Percentiles rank a stretch among this genome's conserved stretches.
phyloP scores from a whole-genome alignment of 2,888 invertebrate species.

The Eurytoma californica region DNA sequence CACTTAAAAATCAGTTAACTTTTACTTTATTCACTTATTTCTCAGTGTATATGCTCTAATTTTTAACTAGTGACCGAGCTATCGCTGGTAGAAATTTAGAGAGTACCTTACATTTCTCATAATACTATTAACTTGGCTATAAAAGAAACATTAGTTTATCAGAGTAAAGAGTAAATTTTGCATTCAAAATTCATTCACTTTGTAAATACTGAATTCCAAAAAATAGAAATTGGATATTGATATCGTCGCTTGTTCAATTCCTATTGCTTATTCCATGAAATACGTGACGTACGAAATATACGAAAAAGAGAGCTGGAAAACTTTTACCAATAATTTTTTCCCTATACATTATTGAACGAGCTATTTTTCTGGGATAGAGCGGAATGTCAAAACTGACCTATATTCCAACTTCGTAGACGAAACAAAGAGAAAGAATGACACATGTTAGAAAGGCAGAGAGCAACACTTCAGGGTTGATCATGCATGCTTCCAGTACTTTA shows the following conservation, averaged over 20 bases:
- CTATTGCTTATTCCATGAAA: slow-evolving; percentile 36
- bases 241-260: slow-evolving; percentile 15
- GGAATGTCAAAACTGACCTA: slow-evolving; percentile 42
- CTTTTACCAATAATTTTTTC: slow-evolving; percentile 44
- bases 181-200: not conserved
- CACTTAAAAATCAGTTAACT: too few relatives aligned
- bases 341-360: slow-evolving; percentile 31
- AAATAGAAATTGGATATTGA: slow-evolving; percentile 14
- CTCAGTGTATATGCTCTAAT: too few relatives aligned
- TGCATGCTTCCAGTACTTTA: too few relatives aligned
- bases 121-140: slow-evolving; percentile 15
- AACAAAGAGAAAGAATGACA: slow-evolving; percentile 32
- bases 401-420: slow-evolving; percentile 23
- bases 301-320: slow-evolving; percentile 26
- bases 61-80: too few relatives aligned
- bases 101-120: slow-evolving; percentile 17
- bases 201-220: not conserved
- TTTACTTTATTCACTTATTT: too few relatives aligned
- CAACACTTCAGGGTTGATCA: not conserved
- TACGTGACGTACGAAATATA: slow-evolving; percentile 29
- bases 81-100: too few relatives aligned
- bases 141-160: slow-evolving; percentile 28
- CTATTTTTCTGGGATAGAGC: not conserved
- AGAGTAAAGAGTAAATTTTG: not conserved
- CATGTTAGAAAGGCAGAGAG: not conserved